phyloP scores from a whole-genome alignment of 1,140 invertebrate genomes.

The Drosophila persimilis region DNA sequence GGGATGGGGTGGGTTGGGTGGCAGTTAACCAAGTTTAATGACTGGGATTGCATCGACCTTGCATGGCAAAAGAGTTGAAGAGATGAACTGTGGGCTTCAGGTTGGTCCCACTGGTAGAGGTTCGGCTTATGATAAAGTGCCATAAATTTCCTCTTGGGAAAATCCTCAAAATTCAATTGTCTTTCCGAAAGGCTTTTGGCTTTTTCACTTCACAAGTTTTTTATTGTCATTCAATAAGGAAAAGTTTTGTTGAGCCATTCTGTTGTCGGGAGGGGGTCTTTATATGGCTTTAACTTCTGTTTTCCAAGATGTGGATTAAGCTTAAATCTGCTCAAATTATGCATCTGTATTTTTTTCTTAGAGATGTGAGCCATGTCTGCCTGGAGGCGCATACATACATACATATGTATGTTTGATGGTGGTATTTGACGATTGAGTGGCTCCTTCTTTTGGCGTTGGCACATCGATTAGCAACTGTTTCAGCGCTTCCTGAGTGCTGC shows the following conservation, averaged over 20 bases:
- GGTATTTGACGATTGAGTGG: too few species aligned
- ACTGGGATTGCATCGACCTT: conserved; percentile 19
- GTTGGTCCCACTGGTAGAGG: not conserved
- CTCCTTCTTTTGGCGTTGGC: too few species aligned
- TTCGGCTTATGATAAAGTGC: conserved; percentile 31
- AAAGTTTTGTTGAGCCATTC: conserved; percentile 21
- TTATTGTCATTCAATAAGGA: conserved; percentile 35
- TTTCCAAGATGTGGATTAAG: not conserved
- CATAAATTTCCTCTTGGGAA: conserved; percentile 23
- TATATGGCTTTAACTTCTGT: conserved; percentile 2
- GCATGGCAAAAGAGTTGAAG: not conserved
- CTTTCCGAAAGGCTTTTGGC: not conserved
- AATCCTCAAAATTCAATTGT: conserved; percentile 30
- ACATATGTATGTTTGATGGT: too few species aligned
- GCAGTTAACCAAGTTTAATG: conserved; percentile 73
- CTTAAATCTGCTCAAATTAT: too few species aligned
- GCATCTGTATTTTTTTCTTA: too few species aligned
- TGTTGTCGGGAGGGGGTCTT: not conserved
- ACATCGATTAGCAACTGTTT: too few species aligned
- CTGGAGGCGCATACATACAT: too few species aligned
- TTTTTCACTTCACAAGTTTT: conserved; percentile 1
- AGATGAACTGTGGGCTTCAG: conserved; percentile 16
- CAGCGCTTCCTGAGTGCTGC: too few species aligned
- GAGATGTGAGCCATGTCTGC: too few species aligned
- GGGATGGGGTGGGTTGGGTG: conserved; percentile 41